These are phyloP conservation scores for Onychostruthus taczanowskii DNA, from an alignment of 2,113 vertebrate genomes.

Conservation along the genomic window DNA sequence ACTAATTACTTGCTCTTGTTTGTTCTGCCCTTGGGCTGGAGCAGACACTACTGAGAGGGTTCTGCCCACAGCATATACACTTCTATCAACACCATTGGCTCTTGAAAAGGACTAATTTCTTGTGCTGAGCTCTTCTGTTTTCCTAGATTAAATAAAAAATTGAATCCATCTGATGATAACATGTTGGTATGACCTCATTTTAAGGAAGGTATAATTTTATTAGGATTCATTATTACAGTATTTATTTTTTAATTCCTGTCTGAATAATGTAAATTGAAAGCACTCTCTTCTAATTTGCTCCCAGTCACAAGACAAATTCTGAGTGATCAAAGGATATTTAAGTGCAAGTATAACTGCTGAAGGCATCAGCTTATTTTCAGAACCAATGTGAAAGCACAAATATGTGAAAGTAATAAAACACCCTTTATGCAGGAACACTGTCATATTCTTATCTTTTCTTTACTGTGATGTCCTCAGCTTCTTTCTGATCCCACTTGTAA, in stretches of 20 bases:
- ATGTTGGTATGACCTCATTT: not conserved
- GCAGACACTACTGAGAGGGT: not conserved
- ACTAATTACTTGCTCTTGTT: not conserved
- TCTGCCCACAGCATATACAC: not conserved
- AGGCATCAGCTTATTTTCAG: not conserved
- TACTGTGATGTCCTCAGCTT: not conserved
- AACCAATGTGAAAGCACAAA: not conserved
- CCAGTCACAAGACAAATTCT: not conserved
- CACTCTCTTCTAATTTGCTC: not conserved
- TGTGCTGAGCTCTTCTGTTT: not conserved
- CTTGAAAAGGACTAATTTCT: not conserved
- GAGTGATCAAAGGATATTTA: not conserved
- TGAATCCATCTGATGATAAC: not conserved
- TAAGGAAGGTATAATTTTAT: not conserved
- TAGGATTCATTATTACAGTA: not conserved
- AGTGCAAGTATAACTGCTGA: not conserved
- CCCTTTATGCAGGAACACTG: not conserved
- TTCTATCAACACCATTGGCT: not conserved
- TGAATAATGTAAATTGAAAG: not conserved
- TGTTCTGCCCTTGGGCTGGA: not conserved
- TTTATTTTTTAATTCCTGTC: constrained; percentile 18
- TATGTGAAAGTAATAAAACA: not conserved
- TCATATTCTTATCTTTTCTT: not conserved
- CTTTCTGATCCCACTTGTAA: not conserved
- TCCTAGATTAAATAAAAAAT: not conserved